These are phyloP conservation scores for Zaprionus tsacasi DNA, from an alignment of 1,140 invertebrate species.

Conservation along the genomic window DNA sequence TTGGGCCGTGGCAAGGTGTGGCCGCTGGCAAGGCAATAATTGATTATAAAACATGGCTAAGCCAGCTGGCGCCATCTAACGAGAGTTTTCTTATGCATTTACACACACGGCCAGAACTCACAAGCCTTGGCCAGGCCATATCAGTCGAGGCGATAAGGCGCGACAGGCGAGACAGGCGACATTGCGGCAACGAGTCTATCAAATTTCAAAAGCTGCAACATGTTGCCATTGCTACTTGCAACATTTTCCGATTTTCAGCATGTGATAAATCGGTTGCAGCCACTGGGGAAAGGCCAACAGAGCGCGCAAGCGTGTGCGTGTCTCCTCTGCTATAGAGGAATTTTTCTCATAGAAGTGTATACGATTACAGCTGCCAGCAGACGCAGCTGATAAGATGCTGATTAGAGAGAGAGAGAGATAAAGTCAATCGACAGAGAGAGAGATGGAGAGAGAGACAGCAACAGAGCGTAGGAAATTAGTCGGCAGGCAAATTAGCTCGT, in stretches of 20 bases:
- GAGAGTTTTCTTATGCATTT: constrained; percentile 37
- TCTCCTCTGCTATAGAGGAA: too few species aligned
- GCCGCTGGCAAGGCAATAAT: constrained; percentile 56
- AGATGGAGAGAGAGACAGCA: constrained; percentile 21
- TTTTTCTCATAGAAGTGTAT: constrained; percentile 60
- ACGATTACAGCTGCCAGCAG: constrained; percentile 66
- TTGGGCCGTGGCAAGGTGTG: constrained; percentile 64
- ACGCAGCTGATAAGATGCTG: constrained; percentile 24
- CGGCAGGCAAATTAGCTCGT: constrained; percentile 33
- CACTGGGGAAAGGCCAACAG: constrained; percentile 32
- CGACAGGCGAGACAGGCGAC: constrained; percentile 33
- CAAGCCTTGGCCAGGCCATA: constrained; percentile 38
- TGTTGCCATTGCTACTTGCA: constrained; percentile 47
- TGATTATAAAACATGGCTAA: constrained; percentile 62
- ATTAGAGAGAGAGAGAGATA: constrained; percentile 58
- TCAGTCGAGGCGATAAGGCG: constrained; percentile 34
- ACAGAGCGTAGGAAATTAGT: constrained; percentile 10
- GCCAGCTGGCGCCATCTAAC: constrained; percentile 64
- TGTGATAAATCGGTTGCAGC: constrained; percentile 54
- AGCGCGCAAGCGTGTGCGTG: constrained; percentile 32
- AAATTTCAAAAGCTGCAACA: constrained; percentile 67
- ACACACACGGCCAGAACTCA: constrained; percentile 20
- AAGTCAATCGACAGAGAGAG: constrained; percentile 14
- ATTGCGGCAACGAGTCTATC: constrained; percentile 68
- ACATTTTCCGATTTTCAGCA: constrained; percentile 44